Percentiles rank a stretch among this genome's conserved stretches.
Evolutionary conservation across 2,888 invertebrate genomes (phyloP).

Genomic region (Nymphalis polychloros): DNA sequence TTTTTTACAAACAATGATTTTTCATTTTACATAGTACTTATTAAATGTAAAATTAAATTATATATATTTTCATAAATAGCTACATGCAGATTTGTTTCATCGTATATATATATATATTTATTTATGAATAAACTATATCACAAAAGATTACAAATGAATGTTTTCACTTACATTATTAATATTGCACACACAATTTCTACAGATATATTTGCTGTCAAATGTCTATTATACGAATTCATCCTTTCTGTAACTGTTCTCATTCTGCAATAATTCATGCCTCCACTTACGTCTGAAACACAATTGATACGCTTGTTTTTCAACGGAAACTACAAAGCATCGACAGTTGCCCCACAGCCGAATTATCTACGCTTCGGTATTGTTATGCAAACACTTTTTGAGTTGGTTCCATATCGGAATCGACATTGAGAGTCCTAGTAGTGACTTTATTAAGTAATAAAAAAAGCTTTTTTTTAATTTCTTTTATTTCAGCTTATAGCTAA

Average conservation of each 20-base stretch:
- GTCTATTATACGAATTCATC: conserved; percentile 13
- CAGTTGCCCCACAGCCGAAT: conserved; percentile 55
- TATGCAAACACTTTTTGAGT: conserved; percentile 56
- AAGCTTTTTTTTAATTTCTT: background rate
- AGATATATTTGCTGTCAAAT: conserved; percentile 18
- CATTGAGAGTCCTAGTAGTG: conserved; percentile 9
- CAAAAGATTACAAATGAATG: no score
- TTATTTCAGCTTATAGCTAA: background rate
- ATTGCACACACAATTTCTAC: background rate
- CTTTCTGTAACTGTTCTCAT: conserved; percentile 20
- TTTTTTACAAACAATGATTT: no score
- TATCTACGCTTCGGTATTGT: conserved; percentile 53
- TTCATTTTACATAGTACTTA: no score
- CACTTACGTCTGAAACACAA: conserved; percentile 40
- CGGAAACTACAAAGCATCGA: conserved; percentile 48
- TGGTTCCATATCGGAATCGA: conserved; percentile 40
- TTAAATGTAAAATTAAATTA: no score
- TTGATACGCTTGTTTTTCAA: conserved; percentile 51
- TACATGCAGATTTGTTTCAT: background rate
- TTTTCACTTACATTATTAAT: background rate
- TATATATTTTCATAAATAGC: no score
- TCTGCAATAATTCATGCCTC: conserved; percentile 40
- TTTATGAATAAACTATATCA: background rate
- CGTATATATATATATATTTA: background rate
- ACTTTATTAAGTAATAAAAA: background rate